Evolutionary conservation across 1,140 invertebrate genomes (phyloP).

Genomic region (Odontomachus brunneus): DNA sequence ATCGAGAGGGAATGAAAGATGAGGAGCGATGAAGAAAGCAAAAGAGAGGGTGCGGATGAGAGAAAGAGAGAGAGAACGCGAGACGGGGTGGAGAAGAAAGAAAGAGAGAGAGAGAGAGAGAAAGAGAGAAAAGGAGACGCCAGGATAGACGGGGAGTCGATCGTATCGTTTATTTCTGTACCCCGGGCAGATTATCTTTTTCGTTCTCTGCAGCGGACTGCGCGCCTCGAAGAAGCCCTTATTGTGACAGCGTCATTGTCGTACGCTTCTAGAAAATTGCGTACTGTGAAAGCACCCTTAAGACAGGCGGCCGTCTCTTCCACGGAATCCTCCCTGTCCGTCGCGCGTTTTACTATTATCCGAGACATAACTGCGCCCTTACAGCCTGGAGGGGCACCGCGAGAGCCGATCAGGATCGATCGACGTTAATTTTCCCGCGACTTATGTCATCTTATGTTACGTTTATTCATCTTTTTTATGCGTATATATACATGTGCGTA

Average conservation of each 20-base stretch:
- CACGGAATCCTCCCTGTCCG: conserved; percentile 49
- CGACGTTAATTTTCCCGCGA: conserved; percentile 12
- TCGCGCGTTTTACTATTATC: conserved; percentile 31
- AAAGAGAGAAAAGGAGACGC: conserved; percentile 14
- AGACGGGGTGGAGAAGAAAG: not conserved
- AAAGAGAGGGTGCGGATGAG: not conserved
- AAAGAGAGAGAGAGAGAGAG: not conserved
- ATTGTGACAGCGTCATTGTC: conserved; percentile 82
- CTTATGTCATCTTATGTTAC: not conserved
- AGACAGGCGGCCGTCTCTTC: conserved; percentile 58
- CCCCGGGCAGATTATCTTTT: conserved; percentile 75
- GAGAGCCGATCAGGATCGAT: conserved; percentile 21
- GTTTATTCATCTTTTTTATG: not conserved
- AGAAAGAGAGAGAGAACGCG: not conserved
- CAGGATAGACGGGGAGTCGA: conserved; percentile 70
- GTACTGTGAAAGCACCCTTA: conserved; percentile 75
- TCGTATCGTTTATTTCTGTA: conserved; percentile 80
- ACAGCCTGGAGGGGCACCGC: not conserved
- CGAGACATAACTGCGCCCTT: conserved; percentile 31
- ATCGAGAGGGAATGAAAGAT: conserved; percentile 16
- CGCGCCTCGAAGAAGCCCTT: conserved; percentile 66
- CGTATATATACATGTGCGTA: not conserved
- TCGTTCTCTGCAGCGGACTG: conserved; percentile 49
- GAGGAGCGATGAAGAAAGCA: not conserved
- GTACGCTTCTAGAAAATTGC: conserved; percentile 82